Evolutionary conservation across 2,113 vertebrate species (phyloP), one percentile per base, ranked within the genome.

Genomic region (Chloropsis cyanopogon): DNA sequence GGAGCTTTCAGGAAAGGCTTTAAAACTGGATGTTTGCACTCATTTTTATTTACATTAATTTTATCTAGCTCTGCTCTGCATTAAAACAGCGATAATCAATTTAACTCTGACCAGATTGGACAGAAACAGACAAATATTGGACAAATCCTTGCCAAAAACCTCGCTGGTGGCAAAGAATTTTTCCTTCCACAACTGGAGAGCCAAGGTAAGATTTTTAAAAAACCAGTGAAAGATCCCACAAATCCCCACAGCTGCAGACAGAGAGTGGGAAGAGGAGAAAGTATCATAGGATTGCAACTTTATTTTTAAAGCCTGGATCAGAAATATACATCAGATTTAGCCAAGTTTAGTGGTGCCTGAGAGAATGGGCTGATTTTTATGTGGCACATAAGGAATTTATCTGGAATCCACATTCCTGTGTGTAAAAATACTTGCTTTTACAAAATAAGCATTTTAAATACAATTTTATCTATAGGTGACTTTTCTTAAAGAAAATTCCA

Each of bases 1-100:
- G 65, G 52, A 91, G 24, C 64, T 54, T 80, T 88, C 61, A 82
- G 61, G 23, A 76, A 87, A 60, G n/a, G 61, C 54, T 90, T 92
- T 47, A 28, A 85, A 90, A 39, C 37, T 22, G 10, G 1, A 24
- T 77, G 35, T 31, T 92, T 50, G 47, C 39, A 56, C 60, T 92
- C 22, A 3, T 53, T 94, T 89, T 77, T 81, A 47, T 92, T 88
- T 37, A 41, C 17, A 19, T 65, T 66, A 2, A 44, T 72, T 92
- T 78, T 73, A 26, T 59, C 86, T 53, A 52, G 64, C 75, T 76
- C 88, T 61, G 79, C 70, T 78, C 76, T 4, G 6, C 64, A 14
- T 77, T 63, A 6, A 37, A 86, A 26, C 47, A 56, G 49, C 3
- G 8, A 37, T 24, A 64, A 31, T 14, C 41, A 26, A 14, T 73